phyloP scores from a whole-genome alignment of 2,113 vertebrate genomes.

The Neomonachus schauinslandi region DNA sequence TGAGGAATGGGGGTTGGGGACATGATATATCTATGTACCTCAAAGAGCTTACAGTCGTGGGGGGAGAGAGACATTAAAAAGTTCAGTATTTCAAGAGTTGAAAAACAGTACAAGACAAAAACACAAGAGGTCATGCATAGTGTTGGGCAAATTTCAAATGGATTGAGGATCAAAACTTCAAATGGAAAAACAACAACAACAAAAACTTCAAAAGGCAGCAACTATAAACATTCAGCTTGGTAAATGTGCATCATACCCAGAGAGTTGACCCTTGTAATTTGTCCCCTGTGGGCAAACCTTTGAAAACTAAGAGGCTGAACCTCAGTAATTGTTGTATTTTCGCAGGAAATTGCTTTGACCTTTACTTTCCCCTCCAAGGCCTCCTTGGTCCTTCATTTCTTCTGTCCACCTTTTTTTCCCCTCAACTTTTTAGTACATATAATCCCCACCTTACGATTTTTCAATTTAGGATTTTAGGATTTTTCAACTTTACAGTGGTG shows the following conservation, averaged over 20 bases:
- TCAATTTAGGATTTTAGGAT: not conserved
- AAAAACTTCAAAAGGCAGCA: not conserved
- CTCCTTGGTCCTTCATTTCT: not conserved
- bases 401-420: not conserved
- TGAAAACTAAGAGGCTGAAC: not conserved
- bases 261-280: not conserved
- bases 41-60: not conserved
- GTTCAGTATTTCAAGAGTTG: conserved; percentile 13
- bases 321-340: not conserved
- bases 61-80: not conserved
- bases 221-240: not conserved
- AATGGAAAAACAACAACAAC: not conserved
- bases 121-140: not conserved
- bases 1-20: not conserved
- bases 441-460: not conserved
- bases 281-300: not conserved
- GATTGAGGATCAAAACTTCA: not conserved
- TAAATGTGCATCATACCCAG: not conserved
- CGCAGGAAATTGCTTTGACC: not conserved
- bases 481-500: not conserved
- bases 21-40: not conserved
- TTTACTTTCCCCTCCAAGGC: not conserved
- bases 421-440: not conserved
- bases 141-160: not conserved
- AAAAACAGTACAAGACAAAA: conserved; percentile 25